Evolutionary conservation across 37 sponge, comb jelly and placozoan species (phyloP), one percentile per base, ranked within the genome.

Genomic region (Halisarca cf. caerulea): DNA sequence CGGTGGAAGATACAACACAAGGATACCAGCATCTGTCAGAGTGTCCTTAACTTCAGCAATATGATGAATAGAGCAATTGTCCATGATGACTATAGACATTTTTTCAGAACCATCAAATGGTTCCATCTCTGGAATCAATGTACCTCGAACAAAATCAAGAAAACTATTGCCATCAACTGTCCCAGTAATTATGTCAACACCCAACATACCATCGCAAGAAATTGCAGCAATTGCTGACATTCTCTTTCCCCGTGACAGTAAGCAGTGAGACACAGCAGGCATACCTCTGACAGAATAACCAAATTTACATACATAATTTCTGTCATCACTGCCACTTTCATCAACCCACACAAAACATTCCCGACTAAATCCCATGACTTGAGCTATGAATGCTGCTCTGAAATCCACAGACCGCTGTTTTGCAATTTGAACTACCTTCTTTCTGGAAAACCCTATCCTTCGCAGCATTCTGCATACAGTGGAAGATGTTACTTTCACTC

Each of bases 301-400:
- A 38, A 72, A 68, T 38, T 57, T 87, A 11, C 88, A 20, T 36
- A 58, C 66, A 41, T 33, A 21, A 25, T 89, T 41, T 34, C 82
- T 32, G 34, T 59, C 25, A 66, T 89, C 84, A 45, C 73, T 69
- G 23, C 89, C 89, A 38, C 85, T 84, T 38, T 89, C 89, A 84
- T 89, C 89, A 37, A 89, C 61, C 89, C 89, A 89, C 2, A 83
- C 84, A 40, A 80, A 84, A 23, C 0, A 27, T 30, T 80, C 80
- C 2, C 44, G 18, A 8, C 28, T 17, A 79, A 54, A 89, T 0
- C 33, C 64, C 73, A 80, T 34, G 28, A 54, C 38, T 14, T 66
- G 58, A 27, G 85, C 85, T 45, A 79, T 69, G 33, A 84, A 89
- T 53, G 38, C 70, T 25, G 72, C 59, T 80, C 85, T 42, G 54